Percentiles rank a stretch among this genome's conserved stretches.
Conservation (phyloP, 1,140 invertebrate genomes). For the Phenacoccus solenopsis region DNA sequence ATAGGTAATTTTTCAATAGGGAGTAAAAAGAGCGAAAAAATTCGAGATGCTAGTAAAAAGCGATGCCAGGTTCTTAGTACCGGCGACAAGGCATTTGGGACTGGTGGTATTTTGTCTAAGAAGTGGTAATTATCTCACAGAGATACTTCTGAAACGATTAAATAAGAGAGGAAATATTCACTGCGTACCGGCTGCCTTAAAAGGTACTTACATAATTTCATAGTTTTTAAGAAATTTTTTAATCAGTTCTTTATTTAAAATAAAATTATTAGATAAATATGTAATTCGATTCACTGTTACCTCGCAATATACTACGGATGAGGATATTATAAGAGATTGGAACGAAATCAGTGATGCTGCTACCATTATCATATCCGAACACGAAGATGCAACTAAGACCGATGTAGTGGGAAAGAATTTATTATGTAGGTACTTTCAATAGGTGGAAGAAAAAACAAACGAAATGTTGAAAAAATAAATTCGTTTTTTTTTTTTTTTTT, state of each 20-base stretch:
- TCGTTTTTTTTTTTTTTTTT: slow-evolving; percentile 1
- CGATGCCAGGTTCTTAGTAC: slow-evolving; percentile 79
- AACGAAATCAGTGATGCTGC: slow-evolving; percentile 70
- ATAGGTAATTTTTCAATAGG: slow-evolving; percentile 34
- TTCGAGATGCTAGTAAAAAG: slow-evolving; percentile 71
- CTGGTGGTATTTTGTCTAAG: slow-evolving; percentile 86
- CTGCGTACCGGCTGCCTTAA: slow-evolving; percentile 81
- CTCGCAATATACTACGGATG: slow-evolving; percentile 72
- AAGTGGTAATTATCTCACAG: slow-evolving; percentile 70
- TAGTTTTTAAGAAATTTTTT: neutral
- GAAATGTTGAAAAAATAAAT: neutral
- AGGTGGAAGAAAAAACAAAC: too few relatives aligned
- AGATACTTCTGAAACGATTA: slow-evolving; percentile 69
- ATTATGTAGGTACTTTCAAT: neutral
- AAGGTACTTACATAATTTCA: slow-evolving; percentile 35
- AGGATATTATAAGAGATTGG: slow-evolving; percentile 84
- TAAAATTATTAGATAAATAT: slow-evolving; percentile 50
- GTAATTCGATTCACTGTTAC: slow-evolving; percentile 90
- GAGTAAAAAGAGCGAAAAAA: slow-evolving; percentile 72
- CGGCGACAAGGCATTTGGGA: slow-evolving; percentile 74
- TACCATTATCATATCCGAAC: slow-evolving; percentile 49
- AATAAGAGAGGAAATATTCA: slow-evolving; percentile 79
- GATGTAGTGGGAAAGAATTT: slow-evolving; percentile 17
- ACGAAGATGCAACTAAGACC: slow-evolving; percentile 33
- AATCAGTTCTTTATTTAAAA: neutral